Conservation (phyloP, 2,797 vertebrate species). For the Sarcophilus harrisii region DNA sequence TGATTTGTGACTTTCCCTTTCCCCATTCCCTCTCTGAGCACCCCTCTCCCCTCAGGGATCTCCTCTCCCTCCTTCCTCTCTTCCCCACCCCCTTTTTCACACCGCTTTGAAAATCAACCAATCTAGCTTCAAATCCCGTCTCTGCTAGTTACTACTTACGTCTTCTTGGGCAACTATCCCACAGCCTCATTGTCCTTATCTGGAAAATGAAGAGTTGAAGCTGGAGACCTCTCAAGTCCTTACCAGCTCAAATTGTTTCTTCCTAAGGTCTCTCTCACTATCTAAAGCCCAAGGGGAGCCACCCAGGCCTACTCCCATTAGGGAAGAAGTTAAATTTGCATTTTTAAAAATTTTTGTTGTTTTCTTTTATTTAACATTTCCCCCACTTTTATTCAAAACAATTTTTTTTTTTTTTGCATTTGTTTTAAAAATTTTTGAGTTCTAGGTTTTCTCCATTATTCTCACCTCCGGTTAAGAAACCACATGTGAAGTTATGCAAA, state of each 20-base stretch:
- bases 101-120: neutral
- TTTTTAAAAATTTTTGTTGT: neutral
- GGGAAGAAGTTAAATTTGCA: neutral
- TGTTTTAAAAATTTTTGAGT: no score
- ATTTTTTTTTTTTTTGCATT: no score
- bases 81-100: neutral
- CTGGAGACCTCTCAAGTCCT: neutral
- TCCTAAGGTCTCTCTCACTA: neutral
- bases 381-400: no score
- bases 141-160: neutral
- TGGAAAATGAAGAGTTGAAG: neutral
- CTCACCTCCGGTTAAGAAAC: no score
- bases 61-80: neutral
- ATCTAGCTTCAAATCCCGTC: neutral
- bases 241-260: neutral
- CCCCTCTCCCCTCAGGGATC: neutral
- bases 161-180: neutral
- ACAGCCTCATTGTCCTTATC: neutral
- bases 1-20: neutral
- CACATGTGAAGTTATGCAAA: no score
- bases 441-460: no score
- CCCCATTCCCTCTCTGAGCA: neutral
- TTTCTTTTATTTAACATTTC: no score
- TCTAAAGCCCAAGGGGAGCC: neutral
- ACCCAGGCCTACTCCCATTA: neutral